These are phyloP conservation scores for Drosophila gunungcola DNA, from an alignment of 1,140 invertebrate genomes.

Conservation along the genomic window DNA sequence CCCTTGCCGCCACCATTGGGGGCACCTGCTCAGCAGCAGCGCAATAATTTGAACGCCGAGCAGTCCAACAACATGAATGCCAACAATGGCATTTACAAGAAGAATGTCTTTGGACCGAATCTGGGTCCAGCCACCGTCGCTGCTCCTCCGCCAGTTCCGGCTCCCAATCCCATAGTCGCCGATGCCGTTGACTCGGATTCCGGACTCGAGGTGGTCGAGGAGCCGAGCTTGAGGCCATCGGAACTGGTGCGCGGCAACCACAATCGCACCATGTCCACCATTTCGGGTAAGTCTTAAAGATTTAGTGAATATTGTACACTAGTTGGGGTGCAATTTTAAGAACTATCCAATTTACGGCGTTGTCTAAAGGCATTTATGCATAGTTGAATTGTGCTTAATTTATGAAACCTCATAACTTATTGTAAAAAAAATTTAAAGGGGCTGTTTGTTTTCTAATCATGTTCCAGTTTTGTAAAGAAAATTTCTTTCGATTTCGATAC, in stretches of 20 bases:
- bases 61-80: conserved; percentile 24
- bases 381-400: no score
- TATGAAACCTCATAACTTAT: no score
- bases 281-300: conserved; percentile 69
- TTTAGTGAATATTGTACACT: no score
- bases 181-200: conserved; percentile 81
- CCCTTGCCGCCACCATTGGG: conserved; percentile 87
- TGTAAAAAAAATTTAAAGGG: no score
- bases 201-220: conserved; percentile 86
- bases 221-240: conserved; percentile 87
- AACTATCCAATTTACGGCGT: no score
- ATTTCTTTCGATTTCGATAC: no score
- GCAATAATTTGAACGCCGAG: conserved; percentile 54
- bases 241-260: conserved; percentile 86
- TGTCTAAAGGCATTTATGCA: no score
- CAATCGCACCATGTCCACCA: conserved; percentile 84
- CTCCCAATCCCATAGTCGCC: neutral
- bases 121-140: neutral
- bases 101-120: conserved; percentile 40
- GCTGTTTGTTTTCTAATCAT: no score
- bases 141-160: conserved; percentile 15
- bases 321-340: no score
- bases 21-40: conserved; percentile 73
- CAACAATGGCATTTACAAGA: conserved; percentile 55
- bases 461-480: no score